Evolutionary conservation across 2,888 invertebrate species (phyloP).

Genomic region (Artemia sinica): DNA sequence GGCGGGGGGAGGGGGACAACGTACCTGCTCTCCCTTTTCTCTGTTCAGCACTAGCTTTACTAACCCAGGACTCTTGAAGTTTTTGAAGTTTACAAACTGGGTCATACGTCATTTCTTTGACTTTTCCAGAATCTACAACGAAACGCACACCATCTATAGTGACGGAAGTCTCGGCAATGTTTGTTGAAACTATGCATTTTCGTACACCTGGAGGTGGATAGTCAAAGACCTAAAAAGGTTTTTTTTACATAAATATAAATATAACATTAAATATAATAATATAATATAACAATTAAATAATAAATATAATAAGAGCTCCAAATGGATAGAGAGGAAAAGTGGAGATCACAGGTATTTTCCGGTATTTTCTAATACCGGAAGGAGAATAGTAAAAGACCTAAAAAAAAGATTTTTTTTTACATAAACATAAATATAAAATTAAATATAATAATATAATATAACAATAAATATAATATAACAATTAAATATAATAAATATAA

Average conservation of each 20-base stretch:
- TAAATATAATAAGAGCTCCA: background rate
- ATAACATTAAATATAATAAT: too few relatives aligned
- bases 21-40: slow-evolving; percentile 68
- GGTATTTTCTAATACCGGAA: too few relatives aligned
- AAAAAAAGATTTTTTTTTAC: background rate
- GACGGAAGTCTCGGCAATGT: slow-evolving; percentile 95
- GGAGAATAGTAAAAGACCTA: slow-evolving; percentile 51
- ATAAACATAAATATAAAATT: too few relatives aligned
- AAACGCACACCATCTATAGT: slow-evolving; percentile 96
- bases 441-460: too few relatives aligned
- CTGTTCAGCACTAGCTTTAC: slow-evolving; percentile 93
- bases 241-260: too few relatives aligned
- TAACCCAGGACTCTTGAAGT: slow-evolving; percentile 85
- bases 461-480: too few relatives aligned
- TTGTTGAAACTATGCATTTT: slow-evolving; percentile 92
- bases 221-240: slow-evolving; percentile 57
- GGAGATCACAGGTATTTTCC: background rate
- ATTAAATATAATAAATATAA: too few relatives aligned
- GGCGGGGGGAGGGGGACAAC: background rate
- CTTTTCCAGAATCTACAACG: slow-evolving; percentile 91
- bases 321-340: background rate
- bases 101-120: slow-evolving; percentile 93
- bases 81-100: slow-evolving; percentile 72
- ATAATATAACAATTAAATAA: too few relatives aligned
- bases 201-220: slow-evolving; percentile 82